Evolutionary conservation across 2,797 vertebrate genomes (phyloP).

Genomic region (Bryconaethiops microstoma): DNA sequence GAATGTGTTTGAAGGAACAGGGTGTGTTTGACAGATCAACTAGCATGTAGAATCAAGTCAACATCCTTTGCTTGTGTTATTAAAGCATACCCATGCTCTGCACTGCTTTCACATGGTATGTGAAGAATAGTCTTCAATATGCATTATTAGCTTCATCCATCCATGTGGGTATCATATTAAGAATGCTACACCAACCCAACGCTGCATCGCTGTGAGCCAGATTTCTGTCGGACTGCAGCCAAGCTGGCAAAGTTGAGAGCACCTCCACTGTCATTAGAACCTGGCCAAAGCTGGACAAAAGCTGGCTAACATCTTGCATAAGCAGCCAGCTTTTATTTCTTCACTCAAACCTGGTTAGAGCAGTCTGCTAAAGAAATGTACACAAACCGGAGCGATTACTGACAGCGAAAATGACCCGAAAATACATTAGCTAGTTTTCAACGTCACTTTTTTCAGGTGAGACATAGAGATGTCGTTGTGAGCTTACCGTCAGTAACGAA

Average conservation of each 20-base stretch:
- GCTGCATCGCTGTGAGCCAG: not conserved
- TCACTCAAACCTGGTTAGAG: not conserved
- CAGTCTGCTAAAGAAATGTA: not conserved
- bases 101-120: not conserved
- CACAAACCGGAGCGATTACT: not conserved
- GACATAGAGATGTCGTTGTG: too few relatives aligned
- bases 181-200: conserved; percentile 19
- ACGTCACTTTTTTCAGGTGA: not conserved
- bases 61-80: conserved; percentile 25
- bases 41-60: conserved; percentile 30
- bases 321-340: conserved; percentile 4
- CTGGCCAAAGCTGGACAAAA: not conserved
- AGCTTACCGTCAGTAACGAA: not conserved
- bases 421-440: not conserved
- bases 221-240: conserved; percentile 11
- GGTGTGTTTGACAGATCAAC: conserved; percentile 14
- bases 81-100: not conserved
- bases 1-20: not conserved
- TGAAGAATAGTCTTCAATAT: conserved; percentile 31
- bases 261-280: conserved; percentile 11
- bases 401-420: not conserved
- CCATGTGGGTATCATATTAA: conserved; percentile 16
- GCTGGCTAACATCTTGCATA: not conserved
- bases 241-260: not conserved
- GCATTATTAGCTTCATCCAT: conserved; percentile 33